Percentiles rank a stretch among this genome's conserved stretches.
These are phyloP conservation scores for Channa argus DNA, from an alignment of 2,113 vertebrate genomes.

Conservation along the genomic window DNA sequence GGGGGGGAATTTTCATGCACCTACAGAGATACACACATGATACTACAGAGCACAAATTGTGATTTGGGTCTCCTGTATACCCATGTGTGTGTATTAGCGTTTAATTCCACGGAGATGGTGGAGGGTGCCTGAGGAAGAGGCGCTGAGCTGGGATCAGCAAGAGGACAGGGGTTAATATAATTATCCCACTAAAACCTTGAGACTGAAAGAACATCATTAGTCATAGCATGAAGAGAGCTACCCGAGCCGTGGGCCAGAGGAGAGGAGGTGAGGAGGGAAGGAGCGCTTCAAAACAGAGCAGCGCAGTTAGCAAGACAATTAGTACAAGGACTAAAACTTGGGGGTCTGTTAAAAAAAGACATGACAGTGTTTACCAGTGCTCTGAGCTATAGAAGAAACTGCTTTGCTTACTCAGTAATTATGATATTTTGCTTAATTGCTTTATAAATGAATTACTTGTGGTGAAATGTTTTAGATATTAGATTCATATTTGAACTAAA, in stretches of 20 bases:
- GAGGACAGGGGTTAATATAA: conserved; percentile 83
- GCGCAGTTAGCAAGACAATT: conserved; percentile 73
- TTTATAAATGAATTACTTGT: conserved; percentile 37
- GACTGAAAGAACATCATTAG: conserved; percentile 80
- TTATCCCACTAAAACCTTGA: conserved; percentile 82
- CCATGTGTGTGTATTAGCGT: conserved; percentile 47
- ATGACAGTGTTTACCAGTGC: conserved; percentile 48
- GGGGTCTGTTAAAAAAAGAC: conserved; percentile 21
- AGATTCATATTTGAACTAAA: conserved; percentile 20
- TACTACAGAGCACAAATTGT: conserved; percentile 14
- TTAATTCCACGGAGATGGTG: conserved; percentile 48
- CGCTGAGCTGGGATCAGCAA: conserved; percentile 76
- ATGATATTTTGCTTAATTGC: conserved; percentile 40
- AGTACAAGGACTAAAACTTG: conserved; percentile 65
- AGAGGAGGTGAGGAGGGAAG: conserved; percentile 28
- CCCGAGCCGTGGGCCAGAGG: conserved; percentile 54
- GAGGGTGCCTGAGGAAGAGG: conserved; percentile 60
- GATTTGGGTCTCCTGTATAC: not conserved
- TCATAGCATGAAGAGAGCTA: conserved; percentile 64
- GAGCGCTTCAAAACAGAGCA: conserved; percentile 58
- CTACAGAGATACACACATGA: not conserved
- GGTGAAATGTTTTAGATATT: conserved; percentile 25
- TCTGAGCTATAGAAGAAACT: conserved; percentile 22
- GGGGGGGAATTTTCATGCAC: not conserved
- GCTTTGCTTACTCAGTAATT: conserved; percentile 30